These are phyloP conservation scores for Dynastes tityus DNA, from an alignment of 2,888 invertebrate species.

Conservation along the genomic window DNA sequence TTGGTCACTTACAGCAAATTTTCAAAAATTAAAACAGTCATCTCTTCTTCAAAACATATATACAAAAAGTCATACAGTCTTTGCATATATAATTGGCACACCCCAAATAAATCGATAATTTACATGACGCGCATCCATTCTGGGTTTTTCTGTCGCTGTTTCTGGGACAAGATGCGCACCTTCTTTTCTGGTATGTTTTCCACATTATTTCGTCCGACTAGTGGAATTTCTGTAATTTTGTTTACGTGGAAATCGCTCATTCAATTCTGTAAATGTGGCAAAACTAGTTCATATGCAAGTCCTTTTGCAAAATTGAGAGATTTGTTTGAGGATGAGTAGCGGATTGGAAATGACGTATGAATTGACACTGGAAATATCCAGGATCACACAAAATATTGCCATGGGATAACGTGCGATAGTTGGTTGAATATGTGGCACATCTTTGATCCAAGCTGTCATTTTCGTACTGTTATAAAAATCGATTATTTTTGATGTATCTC, in stretches of 20 bases:
- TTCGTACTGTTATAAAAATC: no score
- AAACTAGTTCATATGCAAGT: conserved; percentile 1
- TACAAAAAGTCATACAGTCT: no score
- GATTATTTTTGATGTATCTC: not conserved
- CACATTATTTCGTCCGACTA: not conserved
- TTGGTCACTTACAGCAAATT: no score
- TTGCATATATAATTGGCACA: no score
- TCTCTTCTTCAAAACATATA: no score
- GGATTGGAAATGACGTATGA: conserved; percentile 1
- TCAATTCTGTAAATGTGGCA: conserved; percentile 7
- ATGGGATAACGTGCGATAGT: no score
- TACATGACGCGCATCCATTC: not conserved
- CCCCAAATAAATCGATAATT: no score
- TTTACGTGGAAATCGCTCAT: conserved; percentile 2
- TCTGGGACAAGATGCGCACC: not conserved
- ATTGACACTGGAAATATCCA: conserved; percentile 6
- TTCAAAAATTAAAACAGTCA: no score
- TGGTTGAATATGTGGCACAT: no score
- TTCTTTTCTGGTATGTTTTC: not conserved
- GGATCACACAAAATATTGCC: not conserved
- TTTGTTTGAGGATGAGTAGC: not conserved
- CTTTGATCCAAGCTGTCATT: no score
- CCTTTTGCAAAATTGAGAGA: not conserved
- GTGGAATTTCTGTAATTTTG: not conserved
- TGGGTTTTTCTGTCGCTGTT: not conserved